These are phyloP conservation scores for Brienomyrus brachyistius DNA, from an alignment of 2,113 vertebrate species.

Conservation along the genomic window DNA sequence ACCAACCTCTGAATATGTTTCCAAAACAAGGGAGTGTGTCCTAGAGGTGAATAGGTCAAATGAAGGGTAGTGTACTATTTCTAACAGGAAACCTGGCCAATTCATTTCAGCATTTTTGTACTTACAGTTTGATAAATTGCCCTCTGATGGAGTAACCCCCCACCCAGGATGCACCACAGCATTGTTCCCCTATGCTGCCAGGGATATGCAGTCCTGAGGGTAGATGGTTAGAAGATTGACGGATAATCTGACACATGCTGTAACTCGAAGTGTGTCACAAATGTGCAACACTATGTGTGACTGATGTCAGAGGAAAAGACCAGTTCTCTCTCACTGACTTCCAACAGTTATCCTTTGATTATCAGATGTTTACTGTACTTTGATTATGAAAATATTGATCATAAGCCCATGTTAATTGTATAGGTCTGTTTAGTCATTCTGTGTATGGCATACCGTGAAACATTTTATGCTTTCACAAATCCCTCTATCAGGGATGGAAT, in stretches of 20 bases:
- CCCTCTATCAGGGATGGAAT: background rate
- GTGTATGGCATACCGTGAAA: background rate
- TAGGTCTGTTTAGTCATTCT: background rate
- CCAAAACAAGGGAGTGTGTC: background rate
- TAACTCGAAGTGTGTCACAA: background rate
- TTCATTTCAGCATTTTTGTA: background rate
- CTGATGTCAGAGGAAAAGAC: background rate
- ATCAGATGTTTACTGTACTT: background rate
- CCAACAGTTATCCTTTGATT: background rate
- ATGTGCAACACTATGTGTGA: background rate
- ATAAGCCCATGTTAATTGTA: background rate
- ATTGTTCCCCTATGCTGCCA: background rate
- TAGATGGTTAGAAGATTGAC: background rate
- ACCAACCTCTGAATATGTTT: background rate
- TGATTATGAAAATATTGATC: background rate
- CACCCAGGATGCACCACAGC: background rate
- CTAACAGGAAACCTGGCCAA: background rate
- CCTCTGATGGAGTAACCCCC: background rate
- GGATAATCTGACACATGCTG: background rate
- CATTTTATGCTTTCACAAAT: background rate
- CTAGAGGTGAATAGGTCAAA: background rate
- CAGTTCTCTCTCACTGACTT: background rate
- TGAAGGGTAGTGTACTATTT: background rate
- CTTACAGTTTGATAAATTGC: background rate
- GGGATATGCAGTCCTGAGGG: background rate